These are phyloP conservation scores for Parelbella ahira DNA, from an alignment of 2,888 invertebrate species.

Conservation along the genomic window DNA sequence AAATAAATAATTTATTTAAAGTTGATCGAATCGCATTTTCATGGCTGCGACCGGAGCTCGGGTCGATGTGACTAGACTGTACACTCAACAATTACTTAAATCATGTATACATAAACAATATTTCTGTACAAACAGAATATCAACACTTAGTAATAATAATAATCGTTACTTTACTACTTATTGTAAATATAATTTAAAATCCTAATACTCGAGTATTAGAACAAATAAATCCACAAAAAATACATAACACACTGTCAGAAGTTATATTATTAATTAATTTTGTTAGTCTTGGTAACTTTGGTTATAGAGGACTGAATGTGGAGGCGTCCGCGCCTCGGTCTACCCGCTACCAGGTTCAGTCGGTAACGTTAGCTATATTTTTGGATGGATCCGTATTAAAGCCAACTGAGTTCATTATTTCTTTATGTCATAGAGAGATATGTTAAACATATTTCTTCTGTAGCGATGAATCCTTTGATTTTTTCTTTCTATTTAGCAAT, in stretches of 20 bases:
- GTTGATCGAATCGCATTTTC: constrained; percentile 63
- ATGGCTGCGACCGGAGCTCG: constrained; percentile 67
- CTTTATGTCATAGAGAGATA: too few species aligned
- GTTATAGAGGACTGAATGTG: constrained; percentile 49
- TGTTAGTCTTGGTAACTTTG: constrained; percentile 66
- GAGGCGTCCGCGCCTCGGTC: constrained; percentile 41
- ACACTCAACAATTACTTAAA: constrained; percentile 76
- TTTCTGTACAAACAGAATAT: constrained; percentile 76
- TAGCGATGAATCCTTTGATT: not conserved
- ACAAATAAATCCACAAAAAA: constrained; percentile 74
- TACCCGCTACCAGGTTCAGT: constrained; percentile 34
- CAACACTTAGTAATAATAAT: constrained; percentile 71
- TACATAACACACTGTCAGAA: constrained; percentile 70
- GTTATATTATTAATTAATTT: constrained; percentile 54
- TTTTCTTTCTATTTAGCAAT: constrained; percentile 6
- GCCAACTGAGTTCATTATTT: constrained; percentile 13
- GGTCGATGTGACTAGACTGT: constrained; percentile 77
- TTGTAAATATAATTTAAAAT: constrained; percentile 70
- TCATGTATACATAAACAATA: constrained; percentile 65
- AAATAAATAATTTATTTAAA: constrained; percentile 77
- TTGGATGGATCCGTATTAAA: constrained; percentile 14
- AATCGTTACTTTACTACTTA: constrained; percentile 74
- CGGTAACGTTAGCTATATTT: constrained; percentile 7
- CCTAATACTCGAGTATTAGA: constrained; percentile 81
- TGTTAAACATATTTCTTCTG: not conserved